Evolutionary conservation across 2,888 invertebrate species (phyloP).

Genomic region (Athalia rosae): DNA sequence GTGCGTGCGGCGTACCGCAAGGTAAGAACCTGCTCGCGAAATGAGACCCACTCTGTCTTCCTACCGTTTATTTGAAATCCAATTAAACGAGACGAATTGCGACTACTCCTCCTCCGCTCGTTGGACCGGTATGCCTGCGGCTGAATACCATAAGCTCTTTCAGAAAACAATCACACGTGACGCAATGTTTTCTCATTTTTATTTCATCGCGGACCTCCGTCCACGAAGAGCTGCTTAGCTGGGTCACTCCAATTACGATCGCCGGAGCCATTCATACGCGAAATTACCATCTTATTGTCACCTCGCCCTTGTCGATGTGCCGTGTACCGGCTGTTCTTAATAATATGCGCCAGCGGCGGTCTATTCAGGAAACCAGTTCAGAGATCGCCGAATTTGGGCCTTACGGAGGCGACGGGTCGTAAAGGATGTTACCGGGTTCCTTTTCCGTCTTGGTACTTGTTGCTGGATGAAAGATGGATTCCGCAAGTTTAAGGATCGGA

Average conservation of each 20-base stretch:
- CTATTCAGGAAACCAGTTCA: not conserved
- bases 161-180: slow-evolving; percentile 23
- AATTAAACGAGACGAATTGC: slow-evolving; percentile 38
- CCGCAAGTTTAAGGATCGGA: slow-evolving; percentile 4
- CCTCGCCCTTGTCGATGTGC: slow-evolving; percentile 24
- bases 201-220: slow-evolving; percentile 23
- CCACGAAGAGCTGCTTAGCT: slow-evolving; percentile 6
- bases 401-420: too few species aligned
- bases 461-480: not conserved
- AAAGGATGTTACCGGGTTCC: not conserved
- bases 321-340: not conserved
- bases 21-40: slow-evolving; percentile 16
- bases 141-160: slow-evolving; percentile 16
- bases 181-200: not conserved
- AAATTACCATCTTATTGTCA: slow-evolving; percentile 40
- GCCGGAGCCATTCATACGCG: slow-evolving; percentile 25
- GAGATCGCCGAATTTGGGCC: not conserved
- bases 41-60: slow-evolving; percentile 5
- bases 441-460: not conserved
- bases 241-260: slow-evolving; percentile 27
- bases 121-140: not conserved
- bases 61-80: slow-evolving; percentile 42
- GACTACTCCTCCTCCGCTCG: slow-evolving; percentile 5
- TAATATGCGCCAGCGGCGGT: too few species aligned
- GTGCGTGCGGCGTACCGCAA: not conserved